phyloP scores from a whole-genome alignment of 2,113 vertebrate genomes.

The Stigmatopora nigra region DNA sequence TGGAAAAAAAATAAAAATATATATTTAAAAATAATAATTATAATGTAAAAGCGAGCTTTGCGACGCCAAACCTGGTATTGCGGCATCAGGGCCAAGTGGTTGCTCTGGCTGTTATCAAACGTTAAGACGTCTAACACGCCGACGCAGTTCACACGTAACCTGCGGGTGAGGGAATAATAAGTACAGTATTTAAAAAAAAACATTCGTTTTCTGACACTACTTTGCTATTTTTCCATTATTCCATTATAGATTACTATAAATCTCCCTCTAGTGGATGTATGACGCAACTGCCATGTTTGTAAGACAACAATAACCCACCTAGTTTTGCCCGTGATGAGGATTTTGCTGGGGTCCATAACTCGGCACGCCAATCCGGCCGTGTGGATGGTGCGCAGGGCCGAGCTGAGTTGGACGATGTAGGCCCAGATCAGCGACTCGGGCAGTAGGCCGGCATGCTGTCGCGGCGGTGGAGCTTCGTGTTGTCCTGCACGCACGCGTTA shows the following conservation, averaged over 20 bases:
- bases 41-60: too few relatives aligned
- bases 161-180: slow-evolving; percentile 47
- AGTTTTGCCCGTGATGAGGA: slow-evolving; percentile 96
- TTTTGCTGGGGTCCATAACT: slow-evolving; percentile 98
- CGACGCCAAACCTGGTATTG: slow-evolving; percentile 84
- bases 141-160: slow-evolving; percentile 96
- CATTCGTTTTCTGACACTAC: too few relatives aligned
- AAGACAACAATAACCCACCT: slow-evolving; percentile 65
- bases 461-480: slow-evolving; percentile 88
- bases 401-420: slow-evolving; percentile 96
- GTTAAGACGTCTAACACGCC: slow-evolving; percentile 97
- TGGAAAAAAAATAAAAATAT: slow-evolving; percentile 36
- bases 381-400: slow-evolving; percentile 90
- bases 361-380: slow-evolving; percentile 93
- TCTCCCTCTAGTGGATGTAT: too few relatives aligned
- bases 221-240: too few relatives aligned
- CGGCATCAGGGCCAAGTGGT: slow-evolving; percentile 96
- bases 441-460: slow-evolving; percentile 91
- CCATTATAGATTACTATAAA: too few relatives aligned
- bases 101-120: slow-evolving; percentile 97
- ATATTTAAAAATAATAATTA: too few relatives aligned
- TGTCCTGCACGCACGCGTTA: slow-evolving; percentile 80
- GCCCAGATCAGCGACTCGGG: slow-evolving; percentile 98
- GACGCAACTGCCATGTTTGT: not conserved
- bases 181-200: not conserved